A percentile compares a stretch with the other conserved stretches of the same genome.
Evolutionary conservation across 2,888 invertebrate species (phyloP).

Genomic region (Labia minor): DNA sequence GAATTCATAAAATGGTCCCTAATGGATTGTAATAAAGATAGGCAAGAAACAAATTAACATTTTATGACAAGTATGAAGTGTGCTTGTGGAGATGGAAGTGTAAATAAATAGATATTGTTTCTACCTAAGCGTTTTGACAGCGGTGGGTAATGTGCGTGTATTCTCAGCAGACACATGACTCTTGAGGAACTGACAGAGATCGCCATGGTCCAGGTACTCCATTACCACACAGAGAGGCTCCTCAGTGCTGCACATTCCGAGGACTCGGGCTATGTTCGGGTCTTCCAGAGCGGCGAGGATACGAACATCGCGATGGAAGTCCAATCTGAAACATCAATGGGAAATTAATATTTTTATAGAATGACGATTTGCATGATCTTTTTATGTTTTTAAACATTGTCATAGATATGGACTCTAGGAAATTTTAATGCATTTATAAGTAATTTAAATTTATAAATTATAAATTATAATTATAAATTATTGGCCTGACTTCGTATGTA

Average conservation of each 20-base stretch:
- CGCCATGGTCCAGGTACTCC: conserved; percentile 50
- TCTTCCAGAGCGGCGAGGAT: conserved; percentile 68
- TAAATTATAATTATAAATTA: no score
- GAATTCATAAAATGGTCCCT: no score
- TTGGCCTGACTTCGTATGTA: no score
- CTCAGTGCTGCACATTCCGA: conserved; percentile 43
- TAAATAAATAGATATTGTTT: neutral
- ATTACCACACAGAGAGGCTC: conserved; percentile 46
- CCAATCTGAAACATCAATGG: conserved; percentile 47
- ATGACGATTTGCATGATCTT: neutral
- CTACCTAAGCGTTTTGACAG: conserved; percentile 33
- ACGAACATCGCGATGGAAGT: conserved; percentile 77
- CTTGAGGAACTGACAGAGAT: conserved; percentile 46
- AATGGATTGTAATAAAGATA: no score
- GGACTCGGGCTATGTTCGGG: conserved; percentile 43
- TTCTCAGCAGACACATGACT: conserved; percentile 38
- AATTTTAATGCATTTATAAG: no score
- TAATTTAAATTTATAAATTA: no score
- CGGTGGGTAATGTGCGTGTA: conserved; percentile 29
- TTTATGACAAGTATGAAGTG: no score
- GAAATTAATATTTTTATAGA: neutral
- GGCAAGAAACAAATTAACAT: no score
- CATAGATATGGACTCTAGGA: no score
- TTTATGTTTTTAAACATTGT: no score
- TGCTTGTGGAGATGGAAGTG: no score